Evolutionary conservation across 2,888 invertebrate genomes (phyloP).

Genomic region (Villa cingulata): DNA sequence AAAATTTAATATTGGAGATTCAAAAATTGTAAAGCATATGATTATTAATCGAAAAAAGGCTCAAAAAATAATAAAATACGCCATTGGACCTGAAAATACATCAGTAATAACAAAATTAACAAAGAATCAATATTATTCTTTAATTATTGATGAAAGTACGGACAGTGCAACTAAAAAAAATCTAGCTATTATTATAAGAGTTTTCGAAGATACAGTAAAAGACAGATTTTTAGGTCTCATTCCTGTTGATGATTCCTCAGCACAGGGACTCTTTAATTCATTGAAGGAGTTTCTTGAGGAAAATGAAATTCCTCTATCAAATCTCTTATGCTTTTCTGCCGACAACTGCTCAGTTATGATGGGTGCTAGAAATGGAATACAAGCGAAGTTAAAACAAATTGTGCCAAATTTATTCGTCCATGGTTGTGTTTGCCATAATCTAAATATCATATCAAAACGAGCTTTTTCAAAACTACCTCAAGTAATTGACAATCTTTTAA

Average conservation of each 20-base stretch:
- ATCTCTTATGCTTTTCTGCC: constrained; percentile 4
- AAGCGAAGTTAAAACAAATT: constrained; percentile 8
- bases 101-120: background rate
- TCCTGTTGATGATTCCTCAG: constrained; percentile 1
- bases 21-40: constrained; percentile 1
- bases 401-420: constrained; percentile 3
- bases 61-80: constrained; percentile 1
- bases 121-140: background rate
- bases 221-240: constrained; percentile 2
- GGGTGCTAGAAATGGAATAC: constrained; percentile 9
- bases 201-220: too few relatives aligned
- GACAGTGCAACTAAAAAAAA: background rate
- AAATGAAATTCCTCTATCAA: background rate
- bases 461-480: background rate
- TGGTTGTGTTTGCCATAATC: constrained; percentile 7
- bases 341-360: constrained; percentile 11
- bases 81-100: background rate
- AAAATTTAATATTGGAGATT: background rate
- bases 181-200: background rate
- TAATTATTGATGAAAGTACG: constrained; percentile 2
- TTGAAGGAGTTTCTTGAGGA: background rate
- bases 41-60: background rate
- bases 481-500: background rate
- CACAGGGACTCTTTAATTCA: constrained; percentile 1
- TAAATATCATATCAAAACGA: constrained; percentile 1